Conservation (phyloP, 2,888 invertebrate genomes). For the Thelaira solivaga region DNA sequence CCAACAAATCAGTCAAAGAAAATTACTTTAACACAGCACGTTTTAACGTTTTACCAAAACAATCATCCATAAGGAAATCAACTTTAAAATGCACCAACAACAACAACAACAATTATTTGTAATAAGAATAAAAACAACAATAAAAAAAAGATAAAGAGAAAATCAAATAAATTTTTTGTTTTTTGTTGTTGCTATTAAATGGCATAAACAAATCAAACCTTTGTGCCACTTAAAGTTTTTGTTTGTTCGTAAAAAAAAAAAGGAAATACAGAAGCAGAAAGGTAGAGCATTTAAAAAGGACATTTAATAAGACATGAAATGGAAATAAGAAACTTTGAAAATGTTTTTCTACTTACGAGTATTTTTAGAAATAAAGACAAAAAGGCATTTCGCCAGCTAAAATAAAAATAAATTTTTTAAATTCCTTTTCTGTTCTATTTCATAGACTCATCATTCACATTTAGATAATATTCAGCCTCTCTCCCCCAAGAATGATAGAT, state of each 20-base stretch:
- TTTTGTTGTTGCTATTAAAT: neutral
- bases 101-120: neutral
- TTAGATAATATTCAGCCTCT: too few species aligned
- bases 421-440: too few species aligned
- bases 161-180: constrained; percentile 13
- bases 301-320: too few species aligned
- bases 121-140: neutral
- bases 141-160: neutral
- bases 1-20: constrained; percentile 58
- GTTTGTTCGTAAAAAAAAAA: neutral
- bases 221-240: neutral
- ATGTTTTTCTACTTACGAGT: too few species aligned
- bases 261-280: constrained; percentile 19
- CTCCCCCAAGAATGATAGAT: too few species aligned
- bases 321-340: neutral
- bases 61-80: constrained; percentile 61
- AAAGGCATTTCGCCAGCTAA: too few species aligned
- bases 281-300: neutral
- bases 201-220: constrained; percentile 24
- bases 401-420: too few species aligned
- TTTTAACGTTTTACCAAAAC: constrained; percentile 58
- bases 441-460: too few species aligned
- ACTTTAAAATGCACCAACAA: constrained; percentile 18
- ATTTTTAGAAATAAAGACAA: too few species aligned
- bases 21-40: constrained; percentile 60